phyloP scores from a whole-genome alignment of 2,797 vertebrate genomes.

The Manis pentadactyla region DNA sequence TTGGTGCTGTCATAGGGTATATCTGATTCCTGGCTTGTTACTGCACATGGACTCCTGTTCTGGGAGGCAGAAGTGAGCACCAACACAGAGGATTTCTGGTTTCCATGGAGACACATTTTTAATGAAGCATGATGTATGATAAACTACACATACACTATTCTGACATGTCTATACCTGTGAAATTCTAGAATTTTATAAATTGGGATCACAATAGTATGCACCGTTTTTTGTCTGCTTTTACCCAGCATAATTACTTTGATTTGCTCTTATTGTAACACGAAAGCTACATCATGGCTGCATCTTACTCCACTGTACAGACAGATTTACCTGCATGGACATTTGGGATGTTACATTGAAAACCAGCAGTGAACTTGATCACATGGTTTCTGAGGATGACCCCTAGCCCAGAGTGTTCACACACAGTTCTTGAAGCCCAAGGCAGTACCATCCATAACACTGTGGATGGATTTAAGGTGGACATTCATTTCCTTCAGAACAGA shows the following conservation, averaged over 20 bases:
- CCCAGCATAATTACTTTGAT: not conserved
- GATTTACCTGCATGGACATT: not conserved
- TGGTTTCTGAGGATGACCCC: constrained; percentile 93
- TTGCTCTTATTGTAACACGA: too few relatives aligned
- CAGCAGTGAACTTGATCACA: constrained; percentile 92
- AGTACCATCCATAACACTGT: not conserved
- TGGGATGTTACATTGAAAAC: constrained; percentile 92
- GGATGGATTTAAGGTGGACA: not conserved
- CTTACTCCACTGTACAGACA: fast-evolving
- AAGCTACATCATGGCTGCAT: not conserved
- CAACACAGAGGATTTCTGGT: not conserved
- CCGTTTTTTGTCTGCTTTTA: not conserved
- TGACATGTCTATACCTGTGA: not conserved
- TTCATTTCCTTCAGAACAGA: not conserved
- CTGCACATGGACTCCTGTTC: not conserved
- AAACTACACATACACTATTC: fast-evolving
- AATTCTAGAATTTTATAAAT: not conserved
- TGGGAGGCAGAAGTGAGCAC: not conserved
- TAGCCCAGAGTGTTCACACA: constrained; percentile 92
- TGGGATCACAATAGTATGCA: not conserved
- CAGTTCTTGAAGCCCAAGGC: constrained; percentile 86
- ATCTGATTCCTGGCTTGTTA: not conserved
- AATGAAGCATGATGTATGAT: fast-evolving
- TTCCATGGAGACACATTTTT: not conserved
- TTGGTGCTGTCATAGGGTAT: not conserved